Conservation (phyloP, 2,797 vertebrate species). For the Acanthurus leucopareius region DNA sequence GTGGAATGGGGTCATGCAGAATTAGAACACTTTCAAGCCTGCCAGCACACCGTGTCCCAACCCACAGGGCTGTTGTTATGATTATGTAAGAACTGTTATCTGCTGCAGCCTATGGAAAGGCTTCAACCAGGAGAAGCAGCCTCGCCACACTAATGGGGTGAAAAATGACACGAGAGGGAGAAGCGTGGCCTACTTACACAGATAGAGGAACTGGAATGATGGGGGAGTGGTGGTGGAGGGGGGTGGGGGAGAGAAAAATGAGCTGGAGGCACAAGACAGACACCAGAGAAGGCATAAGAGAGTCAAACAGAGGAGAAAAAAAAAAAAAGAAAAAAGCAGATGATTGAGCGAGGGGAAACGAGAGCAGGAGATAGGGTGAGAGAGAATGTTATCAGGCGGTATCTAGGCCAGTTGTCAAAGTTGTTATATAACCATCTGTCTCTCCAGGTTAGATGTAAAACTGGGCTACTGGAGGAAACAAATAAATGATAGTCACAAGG, state of each 20-base stretch:
- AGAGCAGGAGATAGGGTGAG: slow-evolving; percentile 46
- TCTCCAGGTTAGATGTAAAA: slow-evolving; percentile 78
- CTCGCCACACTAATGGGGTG: slow-evolving; percentile 61
- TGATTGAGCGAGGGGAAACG: slow-evolving; percentile 41
- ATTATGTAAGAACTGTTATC: slow-evolving; percentile 79
- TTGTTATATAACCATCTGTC: slow-evolving; percentile 80
- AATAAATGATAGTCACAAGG: slow-evolving; percentile 62
- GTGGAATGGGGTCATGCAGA: slow-evolving; percentile 70
- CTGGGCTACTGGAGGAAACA: slow-evolving; percentile 67
- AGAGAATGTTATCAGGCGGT: slow-evolving; percentile 67
- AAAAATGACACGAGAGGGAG: slow-evolving; percentile 69
- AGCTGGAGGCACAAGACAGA: background rate
- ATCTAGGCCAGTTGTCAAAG: slow-evolving; percentile 78
- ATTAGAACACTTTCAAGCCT: slow-evolving; percentile 67
- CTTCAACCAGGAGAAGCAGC: slow-evolving; percentile 54
- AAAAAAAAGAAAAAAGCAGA: slow-evolving; percentile 30
- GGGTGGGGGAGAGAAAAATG: background rate
- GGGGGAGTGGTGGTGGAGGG: background rate
- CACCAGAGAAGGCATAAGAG: slow-evolving; percentile 6
- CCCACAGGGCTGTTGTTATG: slow-evolving; percentile 72
- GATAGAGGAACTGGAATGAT: slow-evolving; percentile 40
- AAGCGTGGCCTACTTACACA: slow-evolving; percentile 77
- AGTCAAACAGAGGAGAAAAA: slow-evolving; percentile 38
- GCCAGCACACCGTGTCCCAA: slow-evolving; percentile 60
- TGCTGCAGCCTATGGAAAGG: slow-evolving; percentile 70